Evolutionary conservation across 2,888 invertebrate genomes (phyloP).

Genomic region (Temnothorax ravouxi): DNA sequence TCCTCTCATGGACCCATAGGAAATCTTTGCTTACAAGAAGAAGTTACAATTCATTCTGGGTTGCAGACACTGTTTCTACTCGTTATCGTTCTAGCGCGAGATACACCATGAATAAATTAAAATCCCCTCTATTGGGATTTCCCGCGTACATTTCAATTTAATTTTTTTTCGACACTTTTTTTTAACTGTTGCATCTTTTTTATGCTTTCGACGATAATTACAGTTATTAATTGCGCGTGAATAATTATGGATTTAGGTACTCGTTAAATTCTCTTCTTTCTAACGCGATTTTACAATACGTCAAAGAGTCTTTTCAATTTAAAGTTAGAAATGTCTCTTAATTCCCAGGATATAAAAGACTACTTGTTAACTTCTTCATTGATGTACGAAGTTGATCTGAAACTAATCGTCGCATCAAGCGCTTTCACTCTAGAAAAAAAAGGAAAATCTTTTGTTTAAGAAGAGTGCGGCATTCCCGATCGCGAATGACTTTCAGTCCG

Average conservation of each 20-base stretch:
- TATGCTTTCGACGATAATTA: background rate
- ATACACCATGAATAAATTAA: conserved; percentile 17
- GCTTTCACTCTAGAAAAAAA: background rate
- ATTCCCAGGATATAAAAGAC: background rate
- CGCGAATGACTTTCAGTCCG: conserved; percentile 12
- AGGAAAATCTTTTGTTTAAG: conserved; percentile 15
- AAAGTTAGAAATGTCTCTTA: conserved; percentile 12
- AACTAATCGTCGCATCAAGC: conserved; percentile 7
- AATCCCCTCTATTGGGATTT: conserved; percentile 21
- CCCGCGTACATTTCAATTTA: conserved; percentile 20
- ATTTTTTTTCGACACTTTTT: conserved; percentile 4
- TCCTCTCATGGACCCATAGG: conserved; percentile 55
- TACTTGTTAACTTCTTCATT: conserved; percentile 10
- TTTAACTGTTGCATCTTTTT: background rate
- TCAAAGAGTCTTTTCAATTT: conserved; percentile 5
- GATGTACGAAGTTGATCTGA: conserved; percentile 12
- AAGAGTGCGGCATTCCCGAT: background rate
- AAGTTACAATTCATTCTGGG: conserved; percentile 32
- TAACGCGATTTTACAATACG: background rate
- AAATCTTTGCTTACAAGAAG: conserved; percentile 60
- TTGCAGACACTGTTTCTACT: conserved; percentile 36
- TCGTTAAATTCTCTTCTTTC: background rate
- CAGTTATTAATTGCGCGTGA: conserved; percentile 1
- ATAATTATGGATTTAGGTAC: background rate
- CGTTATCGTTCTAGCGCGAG: conserved; percentile 21